Evolutionary conservation across 1,140 invertebrate genomes (phyloP), one percentile per base, ranked within the genome.

Genomic region (Cotesia chilonis): DNA sequence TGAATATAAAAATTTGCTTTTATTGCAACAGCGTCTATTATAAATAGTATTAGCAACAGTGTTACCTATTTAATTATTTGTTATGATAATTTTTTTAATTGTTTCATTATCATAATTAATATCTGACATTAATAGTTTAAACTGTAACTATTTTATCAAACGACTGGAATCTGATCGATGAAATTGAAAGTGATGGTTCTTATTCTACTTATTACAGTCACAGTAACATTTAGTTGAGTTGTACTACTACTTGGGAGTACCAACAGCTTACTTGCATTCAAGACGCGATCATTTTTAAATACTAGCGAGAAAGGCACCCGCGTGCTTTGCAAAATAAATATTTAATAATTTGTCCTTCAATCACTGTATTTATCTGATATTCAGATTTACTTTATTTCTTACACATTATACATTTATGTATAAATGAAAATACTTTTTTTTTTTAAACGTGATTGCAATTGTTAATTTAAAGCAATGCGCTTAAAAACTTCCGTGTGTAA

Each of bases 251-350:
- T 47, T 47, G 41, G 28, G 28, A 47, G 10, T 63, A 9, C 41
- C 9, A 28, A 47, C 41, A 47, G 41, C 41, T 54, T 68, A 35
- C 54, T 55, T 68, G 66, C 51, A 68, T 68, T 60, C 17, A 55
- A 63, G 37, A 60, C n/a, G 65, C 47, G 17, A 4, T 17, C 28
- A 6, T 6, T 57, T 60, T 47, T 70, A 35, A 38, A 47, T 47
- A 41, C 55, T 57, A 61, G 41, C 59, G 52, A 35, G 60, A 52
- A 71, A 61, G 37, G 28, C 14, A 52, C 54, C 41, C 41, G 41
- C 41, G 69, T 65, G 70, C 20, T 54, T 71, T 35, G 70, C 61
- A 47, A 71, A 65, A 65, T 71, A 65, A 71, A 65, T 71, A 71
- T 61, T 47, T 47, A 47, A 55, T 57, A 71, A 28, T 64, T 36